Evolutionary conservation across 2,888 invertebrate species (phyloP).

Genomic region (Drosophila glabriapex): DNA sequence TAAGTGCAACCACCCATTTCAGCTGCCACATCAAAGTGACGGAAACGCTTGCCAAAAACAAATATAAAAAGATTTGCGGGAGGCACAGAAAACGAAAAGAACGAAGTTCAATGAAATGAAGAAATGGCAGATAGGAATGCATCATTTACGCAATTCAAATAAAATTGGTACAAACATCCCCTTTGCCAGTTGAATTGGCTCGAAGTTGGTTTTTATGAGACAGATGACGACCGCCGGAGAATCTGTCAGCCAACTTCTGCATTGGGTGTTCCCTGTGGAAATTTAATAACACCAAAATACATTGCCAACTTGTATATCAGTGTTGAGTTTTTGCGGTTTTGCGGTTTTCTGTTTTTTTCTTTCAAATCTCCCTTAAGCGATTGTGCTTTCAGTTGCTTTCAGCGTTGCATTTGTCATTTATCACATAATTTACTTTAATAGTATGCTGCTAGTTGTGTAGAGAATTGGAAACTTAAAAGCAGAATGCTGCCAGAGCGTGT

Average conservation of each 20-base stretch:
- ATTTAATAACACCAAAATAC: constrained; percentile 32
- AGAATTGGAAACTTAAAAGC: constrained; percentile 57
- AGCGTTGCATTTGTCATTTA: constrained; percentile 51
- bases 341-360: constrained; percentile 1
- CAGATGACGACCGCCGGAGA: constrained; percentile 30
- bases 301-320: constrained; percentile 15
- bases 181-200: constrained; percentile 26
- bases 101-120: background rate
- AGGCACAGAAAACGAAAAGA: background rate
- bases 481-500: constrained; percentile 58
- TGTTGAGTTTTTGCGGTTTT: constrained; percentile 33
- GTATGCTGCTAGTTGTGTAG: constrained; percentile 30
- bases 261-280: constrained; percentile 7
- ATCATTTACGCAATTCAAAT: constrained; percentile 57
- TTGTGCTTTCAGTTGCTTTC: constrained; percentile 36
- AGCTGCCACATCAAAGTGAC: constrained; percentile 53
- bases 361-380: constrained; percentile 3
- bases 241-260: constrained; percentile 29
- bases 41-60: constrained; percentile 33
- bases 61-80: background rate
- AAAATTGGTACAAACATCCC: constrained; percentile 67
- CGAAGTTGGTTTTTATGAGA: constrained; percentile 26
- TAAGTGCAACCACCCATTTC: constrained; percentile 2
- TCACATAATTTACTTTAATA: constrained; percentile 62
- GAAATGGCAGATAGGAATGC: constrained; percentile 4